Base-by-base conservation (phyloP, 1,140 invertebrate genomes). In the Panagrolaimus sp. region DNA sequence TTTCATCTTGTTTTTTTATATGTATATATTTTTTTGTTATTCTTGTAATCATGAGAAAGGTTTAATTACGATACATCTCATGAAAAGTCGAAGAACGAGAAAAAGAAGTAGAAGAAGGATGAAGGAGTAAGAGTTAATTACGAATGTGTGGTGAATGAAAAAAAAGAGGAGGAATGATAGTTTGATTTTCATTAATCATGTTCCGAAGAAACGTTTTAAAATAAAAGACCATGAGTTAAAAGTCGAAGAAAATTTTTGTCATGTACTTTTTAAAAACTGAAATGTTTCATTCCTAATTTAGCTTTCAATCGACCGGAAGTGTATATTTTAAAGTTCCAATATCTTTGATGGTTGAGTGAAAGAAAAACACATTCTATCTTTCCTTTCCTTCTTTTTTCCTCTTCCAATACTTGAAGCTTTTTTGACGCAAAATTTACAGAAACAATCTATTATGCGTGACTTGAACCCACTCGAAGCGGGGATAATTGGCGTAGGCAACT, bases 381-480 rank as follows among this genome's bases (percentile, higher is more conserved):
- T n/a, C n/a, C 48, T 52, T 52, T 52, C 26, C 17, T n/a, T 21
- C 52, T 58, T 58, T 58, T 58, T 58, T 58, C 17, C 28, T 21
- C 21, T 58, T 26, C 21, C 21, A 26, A 58, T 12, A 12, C 17
- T 58, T 28, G 28, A 58, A 58, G 28, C 52, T 58, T 58, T 58
- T 58, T 58, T 58, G 52, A 21, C 52, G 52, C 21, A 48, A 17
- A 21, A 58, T 58, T 26, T 58, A 58, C 21, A 58, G 52, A 58
- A 58, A 58, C 52, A 58, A 58, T 58, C 52, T 26, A 26, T 21
- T 58, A 58, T 58, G 52, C 52, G 52, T 58, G 52, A 58, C 52
- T 58, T 58, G 52, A 58, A 58, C 52, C 28, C 28, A 26, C 52
- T 21, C 28, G 52, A 28, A 58, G 52, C 52, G 52, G 21, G 52